Conservation (phyloP, 2,888 invertebrate genomes). For the Tupiocoris notatus region DNA sequence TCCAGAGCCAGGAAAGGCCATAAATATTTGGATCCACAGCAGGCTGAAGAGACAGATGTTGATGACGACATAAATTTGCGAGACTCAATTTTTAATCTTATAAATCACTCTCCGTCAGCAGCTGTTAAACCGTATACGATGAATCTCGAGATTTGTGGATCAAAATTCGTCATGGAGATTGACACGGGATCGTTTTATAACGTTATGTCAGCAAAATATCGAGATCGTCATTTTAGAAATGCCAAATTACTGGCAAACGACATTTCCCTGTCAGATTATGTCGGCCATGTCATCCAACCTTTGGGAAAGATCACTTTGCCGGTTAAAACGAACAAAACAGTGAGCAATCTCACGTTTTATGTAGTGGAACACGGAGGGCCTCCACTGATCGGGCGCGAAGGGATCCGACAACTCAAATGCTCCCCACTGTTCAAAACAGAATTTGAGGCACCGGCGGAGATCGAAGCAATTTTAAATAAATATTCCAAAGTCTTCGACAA, state of each 20-base stretch:
- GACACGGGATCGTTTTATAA: not conserved
- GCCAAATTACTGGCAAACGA: not conserved
- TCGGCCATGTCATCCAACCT: not conserved
- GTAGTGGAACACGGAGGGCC: not conserved
- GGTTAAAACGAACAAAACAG: not conserved
- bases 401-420: not conserved
- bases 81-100: too few species aligned
- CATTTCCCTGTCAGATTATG: not conserved
- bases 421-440: not conserved
- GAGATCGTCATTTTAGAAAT: not conserved
- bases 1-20: too few species aligned
- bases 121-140: too few species aligned
- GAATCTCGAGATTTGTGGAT: too few species aligned
- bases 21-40: too few species aligned
- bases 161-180: too few species aligned
- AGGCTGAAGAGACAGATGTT: too few species aligned
- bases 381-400: not conserved
- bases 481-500: not conserved
- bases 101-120: too few species aligned
- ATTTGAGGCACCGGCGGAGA: not conserved
- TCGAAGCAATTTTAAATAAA: not conserved
- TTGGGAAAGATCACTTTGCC: not conserved
- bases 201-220: not conserved
- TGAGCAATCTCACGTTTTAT: not conserved
- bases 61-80: too few species aligned